A percentile compares a stretch with the other conserved stretches of the same genome.
Evolutionary conservation across 1,140 invertebrate genomes (phyloP).

Genomic region (Rhyacophila brunnea): DNA sequence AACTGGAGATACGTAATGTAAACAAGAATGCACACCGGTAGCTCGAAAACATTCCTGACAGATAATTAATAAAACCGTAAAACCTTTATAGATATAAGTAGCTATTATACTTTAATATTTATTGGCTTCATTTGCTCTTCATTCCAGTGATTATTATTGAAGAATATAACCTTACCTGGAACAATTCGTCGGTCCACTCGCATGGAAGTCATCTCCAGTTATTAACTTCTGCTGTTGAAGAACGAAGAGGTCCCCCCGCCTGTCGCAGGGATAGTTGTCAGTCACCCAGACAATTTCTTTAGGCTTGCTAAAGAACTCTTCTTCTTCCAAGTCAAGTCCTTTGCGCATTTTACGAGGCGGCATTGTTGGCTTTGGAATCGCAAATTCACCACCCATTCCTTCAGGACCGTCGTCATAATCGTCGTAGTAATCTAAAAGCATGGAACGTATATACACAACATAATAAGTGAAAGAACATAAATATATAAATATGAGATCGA

Average conservation of each 20-base stretch:
- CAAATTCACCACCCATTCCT: neutral
- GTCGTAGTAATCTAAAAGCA: constrained; percentile 31
- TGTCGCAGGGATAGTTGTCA: constrained; percentile 61
- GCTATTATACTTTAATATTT: too few species aligned
- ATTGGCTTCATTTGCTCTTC: too few species aligned
- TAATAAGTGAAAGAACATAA: too few species aligned
- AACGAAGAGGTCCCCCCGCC: constrained; percentile 64
- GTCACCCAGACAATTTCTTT: constrained; percentile 41
- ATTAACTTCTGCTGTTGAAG: constrained; percentile 62
- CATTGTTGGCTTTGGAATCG: constrained; percentile 39
- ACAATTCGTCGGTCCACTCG: constrained; percentile 39
- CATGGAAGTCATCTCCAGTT: constrained; percentile 47
- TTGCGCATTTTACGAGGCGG: constrained; percentile 39
- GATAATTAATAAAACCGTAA: too few species aligned
- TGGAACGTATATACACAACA: too few species aligned
- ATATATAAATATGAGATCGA: too few species aligned
- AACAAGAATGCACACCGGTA: too few species aligned
- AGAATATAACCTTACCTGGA: too few species aligned
- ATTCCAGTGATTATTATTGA: too few species aligned
- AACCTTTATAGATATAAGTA: too few species aligned
- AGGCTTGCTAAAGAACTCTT: constrained; percentile 45
- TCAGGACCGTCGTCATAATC: constrained; percentile 34
- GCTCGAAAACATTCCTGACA: too few species aligned
- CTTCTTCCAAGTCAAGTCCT: constrained; percentile 44
- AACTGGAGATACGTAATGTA: too few species aligned